phyloP scores from a whole-genome alignment of 2,888 invertebrate genomes.

The Gortyna flavago region DNA sequence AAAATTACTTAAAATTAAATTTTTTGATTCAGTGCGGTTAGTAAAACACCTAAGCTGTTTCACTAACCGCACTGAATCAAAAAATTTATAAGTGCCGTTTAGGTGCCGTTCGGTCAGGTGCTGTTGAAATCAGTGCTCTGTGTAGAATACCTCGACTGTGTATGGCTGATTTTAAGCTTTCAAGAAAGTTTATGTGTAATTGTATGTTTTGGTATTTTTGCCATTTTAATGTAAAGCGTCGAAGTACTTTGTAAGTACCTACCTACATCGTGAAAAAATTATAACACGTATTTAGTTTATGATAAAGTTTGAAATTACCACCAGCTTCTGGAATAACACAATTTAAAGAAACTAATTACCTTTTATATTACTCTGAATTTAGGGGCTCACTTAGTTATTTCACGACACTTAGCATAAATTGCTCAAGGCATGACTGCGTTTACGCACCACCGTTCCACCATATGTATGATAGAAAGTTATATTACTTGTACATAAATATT shows the following conservation, averaged over 20 bases:
- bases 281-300: conserved; percentile 17
- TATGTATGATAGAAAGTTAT: neutral
- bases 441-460: neutral
- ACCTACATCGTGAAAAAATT: conserved; percentile 2
- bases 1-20: too few species aligned
- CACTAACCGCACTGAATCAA: neutral
- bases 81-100: neutral
- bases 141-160: neutral
- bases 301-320: neutral
- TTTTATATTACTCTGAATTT: conserved; percentile 21
- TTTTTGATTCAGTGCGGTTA: too few species aligned
- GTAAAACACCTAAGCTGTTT: neutral
- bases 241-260: neutral
- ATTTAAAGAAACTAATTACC: conserved; percentile 35
- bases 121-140: neutral
- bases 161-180: neutral
- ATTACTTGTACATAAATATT: neutral
- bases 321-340: conserved; percentile 17
- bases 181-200: neutral
- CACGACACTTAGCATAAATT: conserved; percentile 48
- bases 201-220: neutral
- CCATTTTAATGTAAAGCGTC: too few species aligned
- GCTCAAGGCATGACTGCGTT: conserved; percentile 33
- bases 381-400: conserved; percentile 29
- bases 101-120: too few species aligned